These are phyloP conservation scores for Pangasius larnaudii DNA, from an alignment of 2,797 vertebrate species.

Conservation along the genomic window DNA sequence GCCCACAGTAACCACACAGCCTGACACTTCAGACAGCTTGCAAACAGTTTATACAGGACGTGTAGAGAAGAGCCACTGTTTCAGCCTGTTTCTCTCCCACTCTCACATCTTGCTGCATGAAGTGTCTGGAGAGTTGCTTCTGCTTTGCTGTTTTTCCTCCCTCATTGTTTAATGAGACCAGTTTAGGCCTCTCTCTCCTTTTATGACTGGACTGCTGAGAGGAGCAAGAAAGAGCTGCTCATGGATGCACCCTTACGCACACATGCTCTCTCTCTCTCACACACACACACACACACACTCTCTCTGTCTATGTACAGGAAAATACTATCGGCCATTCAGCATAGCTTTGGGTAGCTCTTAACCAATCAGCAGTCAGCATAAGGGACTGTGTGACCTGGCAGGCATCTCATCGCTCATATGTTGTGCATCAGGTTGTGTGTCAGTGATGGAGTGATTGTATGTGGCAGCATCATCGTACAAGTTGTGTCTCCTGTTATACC, in stretches of 20 bases:
- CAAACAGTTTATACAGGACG: background rate
- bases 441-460: constrained; percentile 62
- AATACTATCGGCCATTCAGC: constrained; percentile 12
- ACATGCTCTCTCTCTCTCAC: background rate
- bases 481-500: constrained; percentile 56
- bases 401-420: constrained; percentile 59
- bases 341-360: background rate
- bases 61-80: constrained; percentile 3
- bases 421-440: constrained; percentile 50
- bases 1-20: background rate
- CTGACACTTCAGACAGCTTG: constrained; percentile 14
- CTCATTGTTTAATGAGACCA: constrained; percentile 38
- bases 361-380: constrained; percentile 24
- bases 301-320: background rate
- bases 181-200: constrained; percentile 30
- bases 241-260: background rate
- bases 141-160: constrained; percentile 19
- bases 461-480: constrained; percentile 51
- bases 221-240: constrained; percentile 36
- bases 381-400: constrained; percentile 40
- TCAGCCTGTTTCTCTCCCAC: constrained; percentile 36
- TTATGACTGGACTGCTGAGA: constrained; percentile 48
- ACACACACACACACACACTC: background rate
- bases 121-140: constrained; percentile 46
- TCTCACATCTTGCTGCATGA: constrained; percentile 34